These are phyloP conservation scores for Cricetomys ansorgei DNA, from an alignment of 2,113 vertebrate species.

Conservation along the genomic window DNA sequence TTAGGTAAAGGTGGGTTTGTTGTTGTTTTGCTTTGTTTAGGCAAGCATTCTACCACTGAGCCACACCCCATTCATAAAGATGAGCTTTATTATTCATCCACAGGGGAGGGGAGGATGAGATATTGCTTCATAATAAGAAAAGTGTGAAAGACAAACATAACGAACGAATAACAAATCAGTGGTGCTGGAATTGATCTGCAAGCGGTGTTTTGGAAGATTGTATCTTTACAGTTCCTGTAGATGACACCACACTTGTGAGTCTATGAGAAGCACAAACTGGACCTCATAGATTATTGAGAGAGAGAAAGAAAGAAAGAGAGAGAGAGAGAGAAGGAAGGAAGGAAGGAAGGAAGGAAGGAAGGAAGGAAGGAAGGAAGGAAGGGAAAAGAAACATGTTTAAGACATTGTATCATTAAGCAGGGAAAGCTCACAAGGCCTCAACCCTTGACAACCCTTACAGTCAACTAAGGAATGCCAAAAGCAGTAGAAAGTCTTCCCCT, in stretches of 20 bases:
- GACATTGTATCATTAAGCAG: background rate
- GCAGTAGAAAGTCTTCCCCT: background rate
- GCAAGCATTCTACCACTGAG: background rate
- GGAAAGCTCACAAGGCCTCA: background rate
- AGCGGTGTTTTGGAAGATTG: background rate
- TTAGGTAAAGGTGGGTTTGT: background rate
- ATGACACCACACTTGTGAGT: background rate
- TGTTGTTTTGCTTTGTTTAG: background rate
- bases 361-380: too few relatives aligned
- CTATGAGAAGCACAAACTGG: background rate
- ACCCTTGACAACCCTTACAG: background rate
- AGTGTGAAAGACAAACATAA: slow-evolving; percentile 1
- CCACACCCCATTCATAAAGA: background rate
- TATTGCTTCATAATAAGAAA: background rate
- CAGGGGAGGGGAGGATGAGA: background rate
- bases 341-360: too few relatives aligned
- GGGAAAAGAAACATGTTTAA: background rate
- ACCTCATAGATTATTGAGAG: too few relatives aligned
- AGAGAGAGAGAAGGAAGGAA: too few relatives aligned
- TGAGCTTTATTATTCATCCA: background rate
- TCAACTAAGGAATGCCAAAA: background rate
- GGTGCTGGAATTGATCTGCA: background rate
- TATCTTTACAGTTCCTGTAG: background rate
- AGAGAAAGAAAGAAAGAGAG: too few relatives aligned
- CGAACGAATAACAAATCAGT: background rate